Evolutionary conservation across 2,888 invertebrate species (phyloP).

Genomic region (Dugesia japonica): DNA sequence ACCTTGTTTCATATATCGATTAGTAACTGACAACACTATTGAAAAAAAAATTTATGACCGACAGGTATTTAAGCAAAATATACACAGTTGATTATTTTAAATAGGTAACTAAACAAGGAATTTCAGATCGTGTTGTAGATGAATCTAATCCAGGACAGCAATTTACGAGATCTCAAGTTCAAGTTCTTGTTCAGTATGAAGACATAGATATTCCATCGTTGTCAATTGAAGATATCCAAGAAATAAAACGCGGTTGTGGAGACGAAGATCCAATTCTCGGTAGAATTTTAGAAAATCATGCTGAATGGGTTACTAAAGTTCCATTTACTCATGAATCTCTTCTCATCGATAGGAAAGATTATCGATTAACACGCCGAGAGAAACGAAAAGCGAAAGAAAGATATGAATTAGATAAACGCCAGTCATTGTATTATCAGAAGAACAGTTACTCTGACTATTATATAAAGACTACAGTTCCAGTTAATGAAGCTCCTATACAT

Average conservation of each 20-base stretch:
- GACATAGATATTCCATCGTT: constrained; percentile 49
- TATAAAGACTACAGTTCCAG: neutral
- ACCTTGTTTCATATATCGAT: constrained; percentile 79
- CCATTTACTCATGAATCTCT: constrained; percentile 89
- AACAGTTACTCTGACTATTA: constrained; percentile 12
- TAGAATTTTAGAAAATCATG: constrained; percentile 52
- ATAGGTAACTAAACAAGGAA: constrained; percentile 72
- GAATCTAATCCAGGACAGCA: constrained; percentile 84
- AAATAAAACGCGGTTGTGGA: neutral
- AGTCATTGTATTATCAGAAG: constrained; percentile 21
- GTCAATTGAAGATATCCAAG: constrained; percentile 48
- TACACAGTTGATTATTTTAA: neutral
- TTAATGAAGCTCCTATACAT: neutral
- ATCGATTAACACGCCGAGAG: constrained; percentile 77
- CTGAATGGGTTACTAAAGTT: constrained; percentile 51
- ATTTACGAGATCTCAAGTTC: constrained; percentile 49
- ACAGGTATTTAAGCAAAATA: constrained; percentile 53
- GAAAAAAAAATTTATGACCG: constrained; percentile 95
- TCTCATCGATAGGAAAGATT: constrained; percentile 78
- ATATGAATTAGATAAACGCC: constrained; percentile 71
- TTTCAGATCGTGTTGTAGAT: constrained; percentile 74
- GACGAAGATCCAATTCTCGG: constrained; percentile 64
- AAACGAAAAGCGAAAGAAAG: constrained; percentile 76
- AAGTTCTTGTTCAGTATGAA: constrained; percentile 65
- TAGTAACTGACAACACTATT: constrained; percentile 86